Evolutionary conservation across 2,888 invertebrate species (phyloP).

Genomic region (Sepioteuthis lessoniana): DNA sequence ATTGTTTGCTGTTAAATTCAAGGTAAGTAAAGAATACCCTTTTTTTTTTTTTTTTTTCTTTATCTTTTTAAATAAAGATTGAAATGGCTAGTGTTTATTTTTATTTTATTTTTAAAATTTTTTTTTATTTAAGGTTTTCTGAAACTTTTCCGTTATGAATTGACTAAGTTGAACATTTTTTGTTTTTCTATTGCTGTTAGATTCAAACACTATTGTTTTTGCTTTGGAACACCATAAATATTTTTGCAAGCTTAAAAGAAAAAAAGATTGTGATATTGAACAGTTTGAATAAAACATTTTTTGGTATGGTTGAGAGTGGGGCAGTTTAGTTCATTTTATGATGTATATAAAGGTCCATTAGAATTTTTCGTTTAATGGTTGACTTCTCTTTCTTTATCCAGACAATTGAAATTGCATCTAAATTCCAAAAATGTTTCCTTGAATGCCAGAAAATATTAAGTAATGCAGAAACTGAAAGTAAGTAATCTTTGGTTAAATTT

Average conservation of each 20-base stretch:
- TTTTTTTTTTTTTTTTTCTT: background rate
- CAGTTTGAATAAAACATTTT: no score
- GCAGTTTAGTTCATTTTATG: background rate
- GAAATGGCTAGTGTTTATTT: no score
- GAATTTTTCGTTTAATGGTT: background rate
- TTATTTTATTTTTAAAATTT: background rate
- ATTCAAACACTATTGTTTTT: no score
- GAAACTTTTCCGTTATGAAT: no score
- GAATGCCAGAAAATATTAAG: slow-evolving; percentile 10
- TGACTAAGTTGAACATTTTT: no score
- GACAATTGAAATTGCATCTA: background rate
- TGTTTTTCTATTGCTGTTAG: no score
- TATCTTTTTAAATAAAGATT: background rate
- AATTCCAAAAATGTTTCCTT: background rate
- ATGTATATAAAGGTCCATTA: background rate
- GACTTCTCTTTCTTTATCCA: background rate
- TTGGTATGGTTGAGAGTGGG: no score
- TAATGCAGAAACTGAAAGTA: background rate
- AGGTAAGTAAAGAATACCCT: slow-evolving; percentile 59
- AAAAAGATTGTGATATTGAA: no score
- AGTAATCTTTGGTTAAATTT: background rate
- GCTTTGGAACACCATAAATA: no score
- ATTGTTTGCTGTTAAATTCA: slow-evolving; percentile 72
- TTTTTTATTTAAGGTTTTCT: no score
- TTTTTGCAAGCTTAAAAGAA: no score